These are phyloP conservation scores for Acrocyrtus sp. DNA, from an alignment of 2,888 invertebrate genomes.

Conservation along the genomic window DNA sequence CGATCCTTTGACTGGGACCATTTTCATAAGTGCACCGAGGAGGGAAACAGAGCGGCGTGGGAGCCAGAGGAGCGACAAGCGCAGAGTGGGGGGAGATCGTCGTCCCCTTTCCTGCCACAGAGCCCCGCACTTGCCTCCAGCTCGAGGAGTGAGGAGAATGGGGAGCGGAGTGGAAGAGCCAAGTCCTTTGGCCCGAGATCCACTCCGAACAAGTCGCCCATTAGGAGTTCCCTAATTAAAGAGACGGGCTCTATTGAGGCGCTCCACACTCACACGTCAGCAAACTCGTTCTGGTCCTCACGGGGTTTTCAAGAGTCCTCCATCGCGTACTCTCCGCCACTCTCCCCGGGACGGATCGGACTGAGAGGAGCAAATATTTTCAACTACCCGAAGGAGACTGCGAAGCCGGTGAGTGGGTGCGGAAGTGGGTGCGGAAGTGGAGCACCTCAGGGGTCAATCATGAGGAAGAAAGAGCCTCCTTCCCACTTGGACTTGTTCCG, in stretches of 20 bases:
- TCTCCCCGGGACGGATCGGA: slow-evolving; percentile 32
- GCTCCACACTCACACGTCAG: background rate
- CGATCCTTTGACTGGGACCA: slow-evolving; percentile 59
- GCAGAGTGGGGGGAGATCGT: too few species aligned
- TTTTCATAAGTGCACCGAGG: slow-evolving; percentile 27
- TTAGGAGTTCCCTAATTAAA: slow-evolving; percentile 30
- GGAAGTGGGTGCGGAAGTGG: background rate
- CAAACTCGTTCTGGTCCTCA: background rate
- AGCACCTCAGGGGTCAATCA: background rate
- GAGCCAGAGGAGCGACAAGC: too few species aligned
- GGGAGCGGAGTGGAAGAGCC: too few species aligned
- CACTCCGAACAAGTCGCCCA: too few species aligned
- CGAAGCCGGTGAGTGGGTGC: background rate
- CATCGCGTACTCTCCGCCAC: slow-evolving; percentile 25
- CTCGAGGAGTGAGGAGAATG: too few species aligned
- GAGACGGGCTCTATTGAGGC: slow-evolving; percentile 15
- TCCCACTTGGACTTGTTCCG: slow-evolving; percentile 33
- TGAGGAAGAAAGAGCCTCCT: slow-evolving; percentile 29
- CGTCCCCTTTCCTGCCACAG: too few species aligned
- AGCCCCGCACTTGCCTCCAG: too few species aligned
- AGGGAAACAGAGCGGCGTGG: background rate
- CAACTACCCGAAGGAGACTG: slow-evolving; percentile 31
- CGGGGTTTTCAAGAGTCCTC: slow-evolving; percentile 8
- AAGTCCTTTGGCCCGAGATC: too few species aligned
- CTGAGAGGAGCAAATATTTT: slow-evolving; percentile 25